Base-by-base conservation (phyloP, 2,113 vertebrate genomes). In the Gobio gobio region DNA sequence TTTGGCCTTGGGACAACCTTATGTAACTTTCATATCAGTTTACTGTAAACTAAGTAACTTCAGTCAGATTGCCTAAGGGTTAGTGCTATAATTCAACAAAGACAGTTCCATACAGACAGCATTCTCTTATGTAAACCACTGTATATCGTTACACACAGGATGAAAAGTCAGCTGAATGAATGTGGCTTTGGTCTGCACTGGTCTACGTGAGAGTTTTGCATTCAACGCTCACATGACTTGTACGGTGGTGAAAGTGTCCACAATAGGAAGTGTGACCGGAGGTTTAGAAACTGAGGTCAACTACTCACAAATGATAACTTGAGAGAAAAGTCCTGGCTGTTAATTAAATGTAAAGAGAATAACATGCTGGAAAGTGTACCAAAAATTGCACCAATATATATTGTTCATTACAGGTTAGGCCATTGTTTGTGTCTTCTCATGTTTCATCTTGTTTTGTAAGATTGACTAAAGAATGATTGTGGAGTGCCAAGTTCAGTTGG, bases 1-100 rank as follows among this genome's bases (percentile, higher is more conserved):
- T 22, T 78, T 58, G 33, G 74, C 58, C n/a, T 74, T 18, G 4
- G 43, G 54, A 58, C 63, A 63, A 47, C 29, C 20, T 84, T 13
- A 59, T 68, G 22, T 36, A 82, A 87, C 45, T 59, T 70, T 70
- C 36, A 81, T 66, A 66, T 81, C 54, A 73, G 29, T 58, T 83
- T 26, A 74, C n/a, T 58, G 43, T 75, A 68, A 51, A 6, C 20
- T 29, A 20, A 36, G 24, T 36, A 78, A 59, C 58, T 76, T 85
- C 16, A 79, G 51, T 78, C 26, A 18, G 29, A 58, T 64, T 36
- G 64, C 47, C 45, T 63, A 51, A 49, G 58, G 83, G 29, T 45
- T 64, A 63, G 20, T 6, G 56, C 12, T 59, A 7, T 16, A 47
- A 73, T 9, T 83, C 12, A 45, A 5, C 12, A 18, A 1, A 64